Conservation (phyloP, 1,140 invertebrate genomes). For the Drosophila lacertosa region DNA sequence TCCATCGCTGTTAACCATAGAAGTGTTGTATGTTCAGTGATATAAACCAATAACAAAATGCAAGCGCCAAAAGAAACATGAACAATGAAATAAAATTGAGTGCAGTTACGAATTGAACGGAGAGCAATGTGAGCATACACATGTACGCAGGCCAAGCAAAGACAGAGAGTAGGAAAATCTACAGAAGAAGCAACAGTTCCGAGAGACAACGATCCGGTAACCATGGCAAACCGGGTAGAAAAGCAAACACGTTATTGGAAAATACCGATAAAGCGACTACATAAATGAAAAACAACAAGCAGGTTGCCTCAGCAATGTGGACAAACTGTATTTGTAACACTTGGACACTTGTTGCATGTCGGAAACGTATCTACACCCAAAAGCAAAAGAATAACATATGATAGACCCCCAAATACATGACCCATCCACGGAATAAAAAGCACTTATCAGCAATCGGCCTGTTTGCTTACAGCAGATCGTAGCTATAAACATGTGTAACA, state of each 20-base stretch:
- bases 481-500: constrained; percentile 33
- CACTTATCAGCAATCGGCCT: constrained; percentile 30
- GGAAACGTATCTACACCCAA: constrained; percentile 9
- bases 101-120: background rate
- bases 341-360: constrained; percentile 29
- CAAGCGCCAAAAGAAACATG: constrained; percentile 27
- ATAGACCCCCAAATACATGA: background rate
- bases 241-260: constrained; percentile 35
- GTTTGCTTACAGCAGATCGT: constrained; percentile 1
- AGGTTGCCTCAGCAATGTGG: constrained; percentile 28
- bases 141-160: background rate
- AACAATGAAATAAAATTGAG: background rate
- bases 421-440: background rate
- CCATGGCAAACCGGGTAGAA: constrained; percentile 1
- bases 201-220: background rate
- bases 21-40: background rate
- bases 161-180: constrained; percentile 1
- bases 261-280: constrained; percentile 32
- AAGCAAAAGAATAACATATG: background rate
- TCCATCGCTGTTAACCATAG: constrained; percentile 15
- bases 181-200: constrained; percentile 14
- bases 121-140: constrained; percentile 35
- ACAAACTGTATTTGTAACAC: constrained; percentile 37
- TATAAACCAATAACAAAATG: constrained; percentile 31
- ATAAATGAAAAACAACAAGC: constrained; percentile 23